Evolutionary conservation across 2,888 invertebrate species (phyloP), one percentile per base, ranked within the genome.

Genomic region (Drosophila hamatofila): DNA sequence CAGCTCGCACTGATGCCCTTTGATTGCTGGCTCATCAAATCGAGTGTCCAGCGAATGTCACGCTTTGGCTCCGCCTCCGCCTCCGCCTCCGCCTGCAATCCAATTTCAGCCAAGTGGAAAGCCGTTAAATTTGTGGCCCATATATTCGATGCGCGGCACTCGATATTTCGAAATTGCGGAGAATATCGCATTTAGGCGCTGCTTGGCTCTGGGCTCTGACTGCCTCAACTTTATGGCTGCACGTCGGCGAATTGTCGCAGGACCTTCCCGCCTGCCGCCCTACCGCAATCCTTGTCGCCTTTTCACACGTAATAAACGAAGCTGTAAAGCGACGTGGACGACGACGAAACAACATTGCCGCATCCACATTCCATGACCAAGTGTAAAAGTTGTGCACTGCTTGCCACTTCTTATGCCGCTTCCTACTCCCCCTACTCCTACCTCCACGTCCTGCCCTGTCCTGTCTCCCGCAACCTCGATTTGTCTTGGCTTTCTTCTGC

Each of bases 221-320:
- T 83, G 84, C 69, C 78, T 41, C 76, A 74, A 83, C 56, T 72
- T 84, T 69, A 87, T 77, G 73, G 49, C 46, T 55, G 61, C 72
- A 72, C 72, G 78, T 60, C 55, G 58, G 37, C 27, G 44, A 70
- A 78, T 51, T 83, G 83, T 87, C 84, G 84, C 81, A 80, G 72
- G 76, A 72, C 44, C 18, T 7, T 49, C 56, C 33, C 16, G 35
- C 27, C 48, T 0, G 37, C 16, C 33, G 25, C 27, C 44, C 75
- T 71, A 59, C 56, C 62, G 41, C 71, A 71, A 71, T 42, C 62
- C 59, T 70, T 60, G 74, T 68, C 64, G 78, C 65, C 84, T 88
- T 83, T 88, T 85, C 88, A 80, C 84, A 84, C 84, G 86, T 84
- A 84, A 84, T 84, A 84, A 84, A 84, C 84, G 86, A 83, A 85